These are phyloP conservation scores for Calephelis virginiensis DNA, from an alignment of 1,140 invertebrate genomes.

Conservation along the genomic window DNA sequence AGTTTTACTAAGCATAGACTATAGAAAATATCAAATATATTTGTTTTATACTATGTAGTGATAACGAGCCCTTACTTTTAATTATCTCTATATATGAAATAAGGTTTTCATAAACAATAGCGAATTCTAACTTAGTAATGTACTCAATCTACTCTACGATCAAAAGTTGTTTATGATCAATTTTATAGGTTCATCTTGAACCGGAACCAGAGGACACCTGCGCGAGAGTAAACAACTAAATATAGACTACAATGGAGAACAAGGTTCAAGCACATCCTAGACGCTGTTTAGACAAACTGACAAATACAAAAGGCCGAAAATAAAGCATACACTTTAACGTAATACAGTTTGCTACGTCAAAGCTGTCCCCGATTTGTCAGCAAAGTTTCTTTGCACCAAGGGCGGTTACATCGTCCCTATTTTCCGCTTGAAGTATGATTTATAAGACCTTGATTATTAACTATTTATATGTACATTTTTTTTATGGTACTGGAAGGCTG, in stretches of 20 bases:
- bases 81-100: no score
- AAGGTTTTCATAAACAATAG: no score
- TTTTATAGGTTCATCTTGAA: constrained; percentile 6
- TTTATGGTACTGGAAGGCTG: no score
- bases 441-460: no score
- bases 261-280: constrained; percentile 18
- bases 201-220: constrained; percentile 29
- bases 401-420: neutral
- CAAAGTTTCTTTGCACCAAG: neutral
- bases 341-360: constrained; percentile 8
- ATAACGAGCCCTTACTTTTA: no score
- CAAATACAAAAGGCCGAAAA: constrained; percentile 11
- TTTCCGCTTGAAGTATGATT: neutral
- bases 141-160: neutral
- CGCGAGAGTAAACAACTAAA: constrained; percentile 19
- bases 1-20: no score
- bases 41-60: no score
- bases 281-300: constrained; percentile 15
- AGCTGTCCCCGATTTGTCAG: constrained; percentile 2
- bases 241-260: constrained; percentile 28
- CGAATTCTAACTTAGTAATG: no score
- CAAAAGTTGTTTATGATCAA: constrained; percentile 17
- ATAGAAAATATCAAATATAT: no score
- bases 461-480: no score
- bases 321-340: constrained; percentile 5